phyloP scores from a whole-genome alignment of 2,797 vertebrate species.

The Gymnothorax javanicus region DNA sequence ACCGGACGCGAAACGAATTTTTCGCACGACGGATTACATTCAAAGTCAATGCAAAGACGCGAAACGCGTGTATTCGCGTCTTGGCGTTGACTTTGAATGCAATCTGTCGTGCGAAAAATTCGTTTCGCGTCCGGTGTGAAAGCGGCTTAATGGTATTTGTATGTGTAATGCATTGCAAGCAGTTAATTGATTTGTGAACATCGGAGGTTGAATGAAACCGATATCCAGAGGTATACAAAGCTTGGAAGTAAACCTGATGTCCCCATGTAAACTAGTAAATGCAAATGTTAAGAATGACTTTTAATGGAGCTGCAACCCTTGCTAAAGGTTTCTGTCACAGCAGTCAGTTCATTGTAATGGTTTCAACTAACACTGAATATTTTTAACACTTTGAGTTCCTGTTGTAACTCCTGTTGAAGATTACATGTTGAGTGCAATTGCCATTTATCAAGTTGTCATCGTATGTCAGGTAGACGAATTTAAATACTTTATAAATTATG shows the following conservation, averaged over 20 bases:
- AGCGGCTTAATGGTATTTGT: constrained; percentile 25
- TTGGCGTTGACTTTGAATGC: too few relatives aligned
- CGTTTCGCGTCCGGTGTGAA: too few relatives aligned
- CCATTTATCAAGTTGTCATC: constrained; percentile 6
- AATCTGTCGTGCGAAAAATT: too few relatives aligned
- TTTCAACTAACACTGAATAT: not conserved
- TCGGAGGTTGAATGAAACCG: not conserved
- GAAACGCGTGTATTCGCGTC: too few relatives aligned
- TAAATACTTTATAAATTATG: constrained; percentile 19
- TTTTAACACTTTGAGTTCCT: not conserved
- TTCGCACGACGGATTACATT: too few relatives aligned
- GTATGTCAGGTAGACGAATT: constrained; percentile 3
- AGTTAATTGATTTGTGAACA: not conserved
- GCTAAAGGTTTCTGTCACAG: not conserved
- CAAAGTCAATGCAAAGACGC: too few relatives aligned
- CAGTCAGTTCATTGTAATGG: not conserved
- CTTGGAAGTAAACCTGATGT: constrained; percentile 1
- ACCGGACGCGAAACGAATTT: too few relatives aligned
- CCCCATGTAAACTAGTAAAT: not conserved
- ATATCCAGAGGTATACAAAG: not conserved
- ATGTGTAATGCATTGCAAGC: constrained; percentile 7
- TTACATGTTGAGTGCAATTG: constrained; percentile 7
- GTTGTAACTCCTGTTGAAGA: not conserved
- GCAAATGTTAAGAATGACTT: constrained; percentile 11
- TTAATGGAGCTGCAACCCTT: not conserved